Base-by-base conservation (phyloP, 1,140 invertebrate genomes). In the Dendroctonus valens region DNA sequence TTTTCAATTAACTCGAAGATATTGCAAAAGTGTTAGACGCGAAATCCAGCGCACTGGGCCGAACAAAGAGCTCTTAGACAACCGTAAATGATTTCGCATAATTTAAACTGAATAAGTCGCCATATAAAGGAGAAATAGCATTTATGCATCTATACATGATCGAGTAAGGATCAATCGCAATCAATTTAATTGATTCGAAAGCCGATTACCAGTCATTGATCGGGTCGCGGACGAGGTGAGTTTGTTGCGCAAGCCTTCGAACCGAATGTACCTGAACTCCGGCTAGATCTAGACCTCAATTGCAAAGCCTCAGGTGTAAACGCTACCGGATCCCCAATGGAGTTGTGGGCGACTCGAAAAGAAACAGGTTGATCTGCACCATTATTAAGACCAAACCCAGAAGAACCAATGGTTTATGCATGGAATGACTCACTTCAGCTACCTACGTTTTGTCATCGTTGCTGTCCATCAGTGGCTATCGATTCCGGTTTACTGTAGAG, bases 151-250 rank as follows among this genome's bases (percentile, higher is more conserved):
- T 61, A 61, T 50, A 61, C 51, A 61, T 61, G 26, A 26, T 26
- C 51, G 38, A 61, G 59, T 61, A 61, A 61, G 50, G 59, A 61
- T 61, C 50, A 61, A 52, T 52, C 38, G 39, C 41, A 61, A 61
- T 61, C 50, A 61, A 61, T 61, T 61, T 61, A 61, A 61, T 61
- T 61, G 59, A 61, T 52, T 61, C 42, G 59, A 61, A 41, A 61
- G 51, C 48, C 50, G 59, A 61, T 58, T 58, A 58, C 44, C 15
- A 42, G 54, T 58, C 54, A 58, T 40, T 58, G 54, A 40, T 58
- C 54, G 26, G 26, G 26, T 26, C 26, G 26, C 26, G 26, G 26
- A 26, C 26, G 26, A 26, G 26, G 26, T 26, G 26, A 26, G 26
- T 26, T 26, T 26, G 26, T 26, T 26, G 26, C 26, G 26, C 26